Percentiles rank a stretch among this genome's conserved stretches.
Evolutionary conservation across 2,888 invertebrate species (phyloP).

Genomic region (Thalpophila matura): DNA sequence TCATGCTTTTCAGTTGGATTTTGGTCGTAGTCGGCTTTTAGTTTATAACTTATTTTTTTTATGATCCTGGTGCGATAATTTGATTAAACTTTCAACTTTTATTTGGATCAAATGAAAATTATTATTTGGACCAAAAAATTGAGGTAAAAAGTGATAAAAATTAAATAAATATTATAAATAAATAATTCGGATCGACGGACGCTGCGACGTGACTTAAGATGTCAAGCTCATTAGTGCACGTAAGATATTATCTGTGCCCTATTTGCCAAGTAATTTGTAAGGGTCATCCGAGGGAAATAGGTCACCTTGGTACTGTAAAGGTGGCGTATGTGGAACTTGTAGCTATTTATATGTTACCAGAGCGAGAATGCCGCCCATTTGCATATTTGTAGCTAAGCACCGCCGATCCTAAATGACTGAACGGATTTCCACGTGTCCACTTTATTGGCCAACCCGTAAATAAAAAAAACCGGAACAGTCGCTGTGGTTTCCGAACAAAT

Average conservation of each 20-base stretch:
- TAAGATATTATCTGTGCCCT: slow-evolving; percentile 37
- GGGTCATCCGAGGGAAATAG: slow-evolving; percentile 38
- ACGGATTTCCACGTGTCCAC: slow-evolving; percentile 67
- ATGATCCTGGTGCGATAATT: slow-evolving; percentile 10
- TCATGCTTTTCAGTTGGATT: too few relatives aligned
- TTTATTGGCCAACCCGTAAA: slow-evolving; percentile 72
- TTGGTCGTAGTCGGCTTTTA: too few relatives aligned
- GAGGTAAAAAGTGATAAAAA: slow-evolving; percentile 1
- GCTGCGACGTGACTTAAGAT: slow-evolving; percentile 30
- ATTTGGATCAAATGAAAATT: slow-evolving; percentile 23
- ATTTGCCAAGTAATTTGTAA: slow-evolving; percentile 40
- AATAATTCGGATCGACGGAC: slow-evolving; percentile 4
- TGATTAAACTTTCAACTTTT: slow-evolving; percentile 22
- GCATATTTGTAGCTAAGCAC: slow-evolving; percentile 58
- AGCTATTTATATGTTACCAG: neutral
- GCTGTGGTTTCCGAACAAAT: slow-evolving; percentile 69
- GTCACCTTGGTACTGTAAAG: slow-evolving; percentile 27
- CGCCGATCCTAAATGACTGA: slow-evolving; percentile 64
- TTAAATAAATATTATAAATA: slow-evolving; percentile 3
- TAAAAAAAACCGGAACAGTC: slow-evolving; percentile 68
- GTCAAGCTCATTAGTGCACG: slow-evolving; percentile 30
- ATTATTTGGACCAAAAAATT: too few relatives aligned
- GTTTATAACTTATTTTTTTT: too few relatives aligned
- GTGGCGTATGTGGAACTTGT: neutral
- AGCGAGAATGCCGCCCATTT: slow-evolving; percentile 36